Evolutionary conservation across 2,113 vertebrate species (phyloP).

Genomic region (Sceloporus undulatus): DNA sequence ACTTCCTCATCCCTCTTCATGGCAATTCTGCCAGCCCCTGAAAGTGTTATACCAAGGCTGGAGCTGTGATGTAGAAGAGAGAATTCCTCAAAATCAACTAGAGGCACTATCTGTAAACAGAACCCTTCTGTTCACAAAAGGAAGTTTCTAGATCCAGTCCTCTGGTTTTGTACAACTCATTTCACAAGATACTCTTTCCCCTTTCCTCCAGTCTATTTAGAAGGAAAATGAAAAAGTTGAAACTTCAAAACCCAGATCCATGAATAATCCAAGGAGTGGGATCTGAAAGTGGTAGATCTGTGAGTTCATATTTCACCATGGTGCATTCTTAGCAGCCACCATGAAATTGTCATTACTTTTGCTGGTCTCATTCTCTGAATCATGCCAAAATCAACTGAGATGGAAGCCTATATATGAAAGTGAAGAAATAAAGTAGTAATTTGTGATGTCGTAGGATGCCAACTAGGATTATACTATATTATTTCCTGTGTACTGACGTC

Average conservation of each 20-base stretch:
- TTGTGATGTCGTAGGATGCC: constrained; percentile 25
- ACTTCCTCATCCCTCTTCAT: too few species aligned
- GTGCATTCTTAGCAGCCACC: constrained; percentile 43
- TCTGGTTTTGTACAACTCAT: neutral
- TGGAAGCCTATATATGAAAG: constrained; percentile 33
- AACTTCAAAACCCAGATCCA: constrained; percentile 6
- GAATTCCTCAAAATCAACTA: neutral
- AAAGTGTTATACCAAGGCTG: too few species aligned
- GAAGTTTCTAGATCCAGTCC: neutral
- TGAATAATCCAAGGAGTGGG: constrained; percentile 20
- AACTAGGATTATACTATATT: constrained; percentile 3
- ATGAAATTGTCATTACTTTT: constrained; percentile 42
- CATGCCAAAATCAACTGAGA: constrained; percentile 38
- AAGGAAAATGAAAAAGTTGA: neutral
- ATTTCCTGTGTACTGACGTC: constrained; percentile 28
- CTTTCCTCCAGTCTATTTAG: neutral
- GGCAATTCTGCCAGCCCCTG: too few species aligned
- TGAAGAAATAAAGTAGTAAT: constrained; percentile 25
- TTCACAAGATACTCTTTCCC: neutral
- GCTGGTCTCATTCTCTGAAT: constrained; percentile 18
- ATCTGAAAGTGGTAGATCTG: constrained; percentile 13
- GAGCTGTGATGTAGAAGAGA: too few species aligned
- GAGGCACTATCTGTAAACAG: neutral
- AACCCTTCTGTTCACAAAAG: neutral
- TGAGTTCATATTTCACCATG: constrained; percentile 23